Percentiles rank a stretch among this genome's conserved stretches.
Evolutionary conservation across 1,140 invertebrate genomes (phyloP).

Genomic region (Himalopsyche phryganea): DNA sequence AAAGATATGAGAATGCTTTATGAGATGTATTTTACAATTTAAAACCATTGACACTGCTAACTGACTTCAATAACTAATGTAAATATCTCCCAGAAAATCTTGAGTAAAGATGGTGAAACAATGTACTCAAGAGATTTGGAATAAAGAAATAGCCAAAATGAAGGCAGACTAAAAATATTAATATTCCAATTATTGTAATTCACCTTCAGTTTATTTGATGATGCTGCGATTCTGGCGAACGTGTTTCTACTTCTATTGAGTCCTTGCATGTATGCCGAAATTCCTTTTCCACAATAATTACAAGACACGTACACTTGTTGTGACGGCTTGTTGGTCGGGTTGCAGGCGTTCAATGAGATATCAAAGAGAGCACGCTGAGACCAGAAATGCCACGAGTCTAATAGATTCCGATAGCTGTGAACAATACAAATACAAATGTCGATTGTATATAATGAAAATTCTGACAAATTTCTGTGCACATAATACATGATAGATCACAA

Average conservation of each 20-base stretch:
- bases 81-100: no score
- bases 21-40: no score
- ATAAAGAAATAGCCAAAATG: no score
- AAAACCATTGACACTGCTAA: no score
- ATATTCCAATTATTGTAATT: no score
- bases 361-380: slow-evolving; percentile 71
- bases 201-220: slow-evolving; percentile 64
- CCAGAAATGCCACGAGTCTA: slow-evolving; percentile 82
- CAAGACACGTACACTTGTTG: slow-evolving; percentile 87
- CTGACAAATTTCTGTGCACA: no score
- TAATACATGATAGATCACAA: no score
- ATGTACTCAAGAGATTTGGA: no score
- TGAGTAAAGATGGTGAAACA: no score
- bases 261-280: slow-evolving; percentile 72
- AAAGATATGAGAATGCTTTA: no score
- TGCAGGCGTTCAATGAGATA: slow-evolving; percentile 63
- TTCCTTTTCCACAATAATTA: slow-evolving; percentile 92
- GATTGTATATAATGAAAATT: background rate
- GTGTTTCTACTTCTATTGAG: slow-evolving; percentile 58
- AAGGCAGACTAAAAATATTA: no score
- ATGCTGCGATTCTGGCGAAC: slow-evolving; percentile 60
- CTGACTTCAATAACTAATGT: no score
- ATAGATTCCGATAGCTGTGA: slow-evolving; percentile 65
- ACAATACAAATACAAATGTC: background rate
- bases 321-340: slow-evolving; percentile 59